Evolutionary conservation across 2,113 vertebrate species (phyloP).

Genomic region (Odobenus rosmarus): DNA sequence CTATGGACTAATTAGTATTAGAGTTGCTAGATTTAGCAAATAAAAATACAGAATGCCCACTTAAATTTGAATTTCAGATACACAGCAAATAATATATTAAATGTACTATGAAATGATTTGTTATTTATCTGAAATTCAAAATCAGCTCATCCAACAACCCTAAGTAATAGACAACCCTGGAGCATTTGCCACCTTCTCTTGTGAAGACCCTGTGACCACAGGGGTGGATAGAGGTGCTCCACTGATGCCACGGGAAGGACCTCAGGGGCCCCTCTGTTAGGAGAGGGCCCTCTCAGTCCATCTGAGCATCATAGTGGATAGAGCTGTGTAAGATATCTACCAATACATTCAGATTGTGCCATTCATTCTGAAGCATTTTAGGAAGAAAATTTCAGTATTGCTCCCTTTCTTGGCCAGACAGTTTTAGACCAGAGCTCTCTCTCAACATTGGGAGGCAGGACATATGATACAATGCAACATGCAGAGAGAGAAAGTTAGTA

Average conservation of each 20-base stretch:
- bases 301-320: neutral
- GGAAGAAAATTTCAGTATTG: neutral
- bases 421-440: neutral
- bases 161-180: neutral
- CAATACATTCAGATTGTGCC: neutral
- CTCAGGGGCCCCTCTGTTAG: neutral
- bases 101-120: neutral
- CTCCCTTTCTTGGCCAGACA: neutral
- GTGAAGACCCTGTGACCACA: neutral
- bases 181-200: neutral
- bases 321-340: neutral
- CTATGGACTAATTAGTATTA: neutral
- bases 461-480: neutral
- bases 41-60: neutral
- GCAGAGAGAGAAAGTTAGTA: neutral
- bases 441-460: neutral
- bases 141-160: neutral
- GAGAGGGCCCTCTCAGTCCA: neutral
- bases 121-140: constrained; percentile 19
- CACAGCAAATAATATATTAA: neutral
- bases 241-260: neutral
- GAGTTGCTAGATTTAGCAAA: constrained; percentile 47
- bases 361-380: neutral
- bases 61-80: constrained; percentile 46
- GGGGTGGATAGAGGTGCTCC: neutral